Conservation (phyloP, 2,797 vertebrate species). For the Spinus olivaceus region DNA sequence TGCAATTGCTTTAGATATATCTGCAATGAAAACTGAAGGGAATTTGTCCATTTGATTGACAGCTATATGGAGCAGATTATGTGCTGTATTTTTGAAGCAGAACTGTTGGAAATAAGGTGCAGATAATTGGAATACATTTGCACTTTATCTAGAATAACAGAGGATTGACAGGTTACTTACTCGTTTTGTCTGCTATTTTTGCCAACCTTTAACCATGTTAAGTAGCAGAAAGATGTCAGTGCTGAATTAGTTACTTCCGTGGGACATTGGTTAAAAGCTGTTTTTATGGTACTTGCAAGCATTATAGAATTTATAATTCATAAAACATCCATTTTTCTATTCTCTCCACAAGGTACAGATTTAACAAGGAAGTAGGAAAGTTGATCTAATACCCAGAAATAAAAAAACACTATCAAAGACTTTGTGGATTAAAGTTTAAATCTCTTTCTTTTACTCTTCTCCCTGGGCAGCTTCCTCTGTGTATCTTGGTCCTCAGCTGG, state of each 20-base stretch:
- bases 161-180: neutral
- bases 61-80: neutral
- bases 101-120: neutral
- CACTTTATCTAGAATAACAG: neutral
- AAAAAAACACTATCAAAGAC: neutral
- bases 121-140: neutral
- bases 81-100: slow-evolving; percentile 1
- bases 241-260: neutral
- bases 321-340: neutral
- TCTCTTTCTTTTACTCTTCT: neutral
- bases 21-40: neutral
- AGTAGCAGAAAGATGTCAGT: neutral
- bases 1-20: neutral
- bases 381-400: neutral
- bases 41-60: neutral
- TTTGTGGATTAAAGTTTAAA: neutral
- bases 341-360: neutral
- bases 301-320: neutral
- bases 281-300: neutral
- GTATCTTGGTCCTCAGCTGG: neutral
- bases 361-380: neutral
- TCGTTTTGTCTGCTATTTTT: neutral
- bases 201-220: neutral
- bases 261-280: neutral
- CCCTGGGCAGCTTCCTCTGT: neutral